Base-by-base conservation (phyloP, 1,140 invertebrate genomes). In the Geopemphigus sp. region DNA sequence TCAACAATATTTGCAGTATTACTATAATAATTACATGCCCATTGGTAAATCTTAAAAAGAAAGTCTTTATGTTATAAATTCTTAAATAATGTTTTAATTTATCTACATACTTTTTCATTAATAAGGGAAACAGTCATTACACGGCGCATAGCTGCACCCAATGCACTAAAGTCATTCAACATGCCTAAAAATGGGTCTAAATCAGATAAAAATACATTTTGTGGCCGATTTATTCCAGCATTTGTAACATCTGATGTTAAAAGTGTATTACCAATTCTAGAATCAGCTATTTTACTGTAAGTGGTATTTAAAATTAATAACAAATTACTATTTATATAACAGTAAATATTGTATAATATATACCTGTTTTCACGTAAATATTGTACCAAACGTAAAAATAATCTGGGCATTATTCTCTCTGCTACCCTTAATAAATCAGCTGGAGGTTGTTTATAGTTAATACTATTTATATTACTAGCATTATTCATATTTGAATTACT, bases 111-210 rank as follows among this genome's bases (percentile, higher is more conserved):
- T 47, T 45, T 59, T 63, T 78, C 74, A 88, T 95, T 94, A 54
- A 93, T 96, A 10, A 98, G 87, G 47, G 94, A 92, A 82, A 91
- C 88, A 39, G 95, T 96, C 91, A 98, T 96, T 32, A 97, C 93
- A 82, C 90, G 88, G 82, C 95, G 89, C 95, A 98, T 97, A 66
- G 96, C 90, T 81, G 95, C 95, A 64, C 96, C 96, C 92, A 97
- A 95, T 83, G 94, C 93, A 87, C 95, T 96, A 73, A 97, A 90
- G 82, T 96, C 93, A 85, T 97, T 92, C 14, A 78, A 22, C 53
- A 78, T 59, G 29, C 57, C 19, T 22, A 78, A 78, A 78, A 78
- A 78, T 12, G 74, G 74, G 5, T 78, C 54, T 5, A 78, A 47
- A 24, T 78, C 74, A 12, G 11, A 8, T 14, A 78, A 47, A 29